Evolutionary conservation across 2,113 vertebrate species (phyloP).

Genomic region (Spea bombifrons): DNA sequence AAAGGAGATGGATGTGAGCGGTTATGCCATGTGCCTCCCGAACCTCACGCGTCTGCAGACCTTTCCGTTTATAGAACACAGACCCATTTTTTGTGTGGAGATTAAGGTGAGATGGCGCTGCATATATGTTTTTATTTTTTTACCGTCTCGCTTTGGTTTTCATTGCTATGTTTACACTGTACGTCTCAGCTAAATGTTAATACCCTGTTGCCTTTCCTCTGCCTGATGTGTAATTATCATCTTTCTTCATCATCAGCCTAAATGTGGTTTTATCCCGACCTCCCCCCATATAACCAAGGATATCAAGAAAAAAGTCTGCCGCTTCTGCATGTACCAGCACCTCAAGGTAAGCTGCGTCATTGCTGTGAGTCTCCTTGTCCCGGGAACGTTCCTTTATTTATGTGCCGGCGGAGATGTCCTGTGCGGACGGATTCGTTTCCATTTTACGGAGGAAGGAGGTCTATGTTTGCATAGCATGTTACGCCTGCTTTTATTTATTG

Average conservation of each 20-base stretch:
- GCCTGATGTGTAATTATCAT: background rate
- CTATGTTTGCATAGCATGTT: background rate
- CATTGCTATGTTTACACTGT: background rate
- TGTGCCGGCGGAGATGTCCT: background rate
- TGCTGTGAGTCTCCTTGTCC: background rate
- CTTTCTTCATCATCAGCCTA: conserved; percentile 74
- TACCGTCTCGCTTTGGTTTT: too few species aligned
- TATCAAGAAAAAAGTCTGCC: conserved; percentile 89
- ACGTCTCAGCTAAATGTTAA: too few species aligned
- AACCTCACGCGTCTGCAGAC: conserved; percentile 84
- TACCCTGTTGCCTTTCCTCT: too few species aligned
- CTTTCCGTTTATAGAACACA: conserved; percentile 72
- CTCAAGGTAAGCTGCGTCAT: conserved; percentile 77
- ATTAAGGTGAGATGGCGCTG: conserved; percentile 78
- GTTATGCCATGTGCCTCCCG: conserved; percentile 92
- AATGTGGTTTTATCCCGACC: conserved; percentile 94
- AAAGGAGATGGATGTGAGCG: conserved; percentile 94
- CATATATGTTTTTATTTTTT: background rate
- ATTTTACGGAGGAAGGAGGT: background rate
- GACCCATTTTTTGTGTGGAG: conserved; percentile 88
- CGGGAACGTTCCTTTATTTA: too few species aligned
- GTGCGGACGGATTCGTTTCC: conserved; percentile 19
- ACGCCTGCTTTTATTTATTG: background rate
- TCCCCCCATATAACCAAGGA: conserved; percentile 86
- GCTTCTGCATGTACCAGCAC: conserved; percentile 96